Percentiles rank a stretch among this genome's conserved stretches.
phyloP scores from a whole-genome alignment of 2,888 invertebrate species.

The Caenorhabditis panamensis region DNA sequence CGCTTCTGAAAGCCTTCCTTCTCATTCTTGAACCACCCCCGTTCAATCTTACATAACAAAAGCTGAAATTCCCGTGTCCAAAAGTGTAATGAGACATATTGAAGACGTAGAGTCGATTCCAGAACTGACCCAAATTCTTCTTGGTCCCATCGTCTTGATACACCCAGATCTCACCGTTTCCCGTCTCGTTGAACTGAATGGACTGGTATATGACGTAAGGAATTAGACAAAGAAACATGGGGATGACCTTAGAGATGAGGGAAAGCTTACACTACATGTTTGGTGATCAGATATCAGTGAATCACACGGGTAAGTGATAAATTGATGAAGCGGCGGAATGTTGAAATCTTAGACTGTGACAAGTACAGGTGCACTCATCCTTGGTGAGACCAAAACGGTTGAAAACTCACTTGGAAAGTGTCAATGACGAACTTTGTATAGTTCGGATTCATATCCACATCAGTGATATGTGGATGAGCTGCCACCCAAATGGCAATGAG shows the following conservation, averaged over 20 bases:
- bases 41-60: conserved; percentile 28
- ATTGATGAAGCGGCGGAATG: no score
- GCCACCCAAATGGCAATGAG: conserved; percentile 44
- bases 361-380: background rate
- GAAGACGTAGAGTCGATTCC: conserved; percentile 18
- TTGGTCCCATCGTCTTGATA: conserved; percentile 17
- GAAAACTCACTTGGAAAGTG: conserved; percentile 25
- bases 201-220: background rate
- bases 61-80: conserved; percentile 36
- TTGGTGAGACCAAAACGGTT: no score
- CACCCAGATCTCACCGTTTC: conserved; percentile 46
- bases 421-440: conserved; percentile 16
- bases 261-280: background rate
- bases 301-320: background rate
- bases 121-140: conserved; percentile 25
- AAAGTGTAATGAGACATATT: conserved; percentile 32
- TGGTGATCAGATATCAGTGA: background rate
- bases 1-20: conserved; percentile 40
- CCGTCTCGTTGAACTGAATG: conserved; percentile 46
- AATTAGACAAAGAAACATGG: background rate
- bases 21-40: background rate
- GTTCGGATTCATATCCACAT: conserved; percentile 13
- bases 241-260: background rate
- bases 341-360: background rate
- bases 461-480: conserved; percentile 42